Evolutionary conservation across 2,888 invertebrate species (phyloP).

Genomic region (Catocala sponsa): DNA sequence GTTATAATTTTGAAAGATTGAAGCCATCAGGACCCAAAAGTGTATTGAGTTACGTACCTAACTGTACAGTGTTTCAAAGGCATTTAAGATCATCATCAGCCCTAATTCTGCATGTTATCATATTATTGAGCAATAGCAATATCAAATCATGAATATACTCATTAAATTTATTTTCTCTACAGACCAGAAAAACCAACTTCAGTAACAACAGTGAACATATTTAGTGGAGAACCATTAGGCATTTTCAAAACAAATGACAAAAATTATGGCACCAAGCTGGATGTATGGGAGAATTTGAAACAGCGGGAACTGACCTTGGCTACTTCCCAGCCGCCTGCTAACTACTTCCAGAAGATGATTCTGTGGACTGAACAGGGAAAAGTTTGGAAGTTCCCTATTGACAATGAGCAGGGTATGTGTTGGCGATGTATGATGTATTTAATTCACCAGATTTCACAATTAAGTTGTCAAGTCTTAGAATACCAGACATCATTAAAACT

Average conservation of each 20-base stretch:
- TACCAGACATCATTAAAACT: too few relatives aligned
- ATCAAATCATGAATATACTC: too few relatives aligned
- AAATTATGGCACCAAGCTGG: slow-evolving; percentile 80
- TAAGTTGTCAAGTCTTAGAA: too few relatives aligned
- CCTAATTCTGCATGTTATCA: too few relatives aligned
- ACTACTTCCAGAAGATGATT: slow-evolving; percentile 97
- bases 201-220: slow-evolving; percentile 88
- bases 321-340: slow-evolving; percentile 92
- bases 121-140: too few relatives aligned
- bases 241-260: slow-evolving; percentile 87
- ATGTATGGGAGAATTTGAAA: slow-evolving; percentile 91
- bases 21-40: too few relatives aligned
- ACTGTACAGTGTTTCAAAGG: too few relatives aligned
- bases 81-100: too few relatives aligned
- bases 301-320: slow-evolving; percentile 90
- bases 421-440: neutral
- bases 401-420: slow-evolving; percentile 96
- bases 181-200: slow-evolving; percentile 46
- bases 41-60: too few relatives aligned
- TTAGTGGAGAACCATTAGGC: slow-evolving; percentile 89
- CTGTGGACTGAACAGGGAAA: slow-evolving; percentile 98
- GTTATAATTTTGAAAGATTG: too few relatives aligned
- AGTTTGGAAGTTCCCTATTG: slow-evolving; percentile 98
- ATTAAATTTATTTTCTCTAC: neutral
- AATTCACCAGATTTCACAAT: too few relatives aligned